Base-by-base conservation (phyloP, 2,888 invertebrate species). In the Schizaphis graminum region DNA sequence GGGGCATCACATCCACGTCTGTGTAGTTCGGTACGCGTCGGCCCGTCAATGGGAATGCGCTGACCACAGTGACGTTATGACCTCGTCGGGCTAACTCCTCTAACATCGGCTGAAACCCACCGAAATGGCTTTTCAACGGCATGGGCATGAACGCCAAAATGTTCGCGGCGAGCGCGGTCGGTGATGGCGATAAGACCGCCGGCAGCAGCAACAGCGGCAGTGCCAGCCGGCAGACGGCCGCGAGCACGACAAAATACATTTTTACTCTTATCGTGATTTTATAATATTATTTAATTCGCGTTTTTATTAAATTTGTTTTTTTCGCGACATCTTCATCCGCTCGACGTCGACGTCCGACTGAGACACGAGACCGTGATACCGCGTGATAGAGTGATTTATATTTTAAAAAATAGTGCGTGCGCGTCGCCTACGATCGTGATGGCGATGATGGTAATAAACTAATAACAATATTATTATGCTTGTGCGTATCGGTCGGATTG, bases 41-140 rank as follows among this genome's bases (percentile, higher is more conserved):
- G n/a, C 35, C n/a, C n/a, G 3, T 28, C 86, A 86, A 13, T 16
- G 88, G 93, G 56, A 56, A 93, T 44, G n/a, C 7, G 24, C 89
- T 44, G 44, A 89, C 89, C 13, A 93, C 93, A 8, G 89, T 93
- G 10, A 89, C 77, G 44, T 93, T 93, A n/a, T 93, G 84, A 21
- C 93, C 93, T 0, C 89, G 89, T 11, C 16, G 41, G 2, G 93
- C 44, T 1, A 89, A 84, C 35, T 93, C 93, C 0, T 41, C 44
- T 5, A 93, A 93, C 28, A 93, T n/a, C 26, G 93, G 89, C n/a
- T 89, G 28, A 16, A 93, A 89, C 2, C 77, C 53, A 0, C 44
- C 44, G 26, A 93, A 84, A 56, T 93, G 89, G 47, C 93, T 93
- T 5, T 44, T 44, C 2, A 53, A 8, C 7, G 93, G 93, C 28